These are phyloP conservation scores for Boleophthalmus pectinirostris DNA, from an alignment of 2,113 vertebrate genomes.

Conservation along the genomic window DNA sequence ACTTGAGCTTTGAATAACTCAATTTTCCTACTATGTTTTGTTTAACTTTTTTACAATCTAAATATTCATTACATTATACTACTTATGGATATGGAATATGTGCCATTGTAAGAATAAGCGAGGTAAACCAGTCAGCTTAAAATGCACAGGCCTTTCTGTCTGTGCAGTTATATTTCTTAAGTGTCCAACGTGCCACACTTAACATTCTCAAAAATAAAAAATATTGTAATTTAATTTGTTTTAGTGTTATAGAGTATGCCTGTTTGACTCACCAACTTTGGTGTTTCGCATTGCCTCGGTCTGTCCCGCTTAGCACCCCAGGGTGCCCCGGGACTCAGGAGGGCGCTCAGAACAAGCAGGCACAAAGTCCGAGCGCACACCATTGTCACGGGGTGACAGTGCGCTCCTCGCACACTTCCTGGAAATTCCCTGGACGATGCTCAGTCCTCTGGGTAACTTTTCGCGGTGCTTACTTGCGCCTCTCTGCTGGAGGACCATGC, in stretches of 20 bases:
- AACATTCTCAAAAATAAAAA: too few species aligned
- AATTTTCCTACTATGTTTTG: conserved; percentile 23
- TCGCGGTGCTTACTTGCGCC: conserved; percentile 69
- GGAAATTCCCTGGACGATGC: background rate
- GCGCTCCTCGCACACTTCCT: conserved; percentile 24
- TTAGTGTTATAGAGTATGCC: too few species aligned
- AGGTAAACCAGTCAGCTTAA: conserved; percentile 32
- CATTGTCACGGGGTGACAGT: conserved; percentile 66
- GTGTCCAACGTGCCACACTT: too few species aligned
- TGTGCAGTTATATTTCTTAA: conserved; percentile 47
- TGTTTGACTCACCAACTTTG: conserved; percentile 76
- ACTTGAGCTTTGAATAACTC: conserved; percentile 7
- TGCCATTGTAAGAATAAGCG: conserved; percentile 24
- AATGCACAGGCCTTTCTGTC: conserved; percentile 57
- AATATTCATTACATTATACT: conserved; percentile 5
- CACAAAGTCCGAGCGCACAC: conserved; percentile 68
- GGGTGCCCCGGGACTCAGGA: conserved; percentile 74
- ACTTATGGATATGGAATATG: conserved; percentile 36
- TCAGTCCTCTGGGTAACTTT: background rate
- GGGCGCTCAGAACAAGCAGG: conserved; percentile 75
- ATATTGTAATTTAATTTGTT: too few species aligned
- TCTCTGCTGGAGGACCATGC: conserved; percentile 62
- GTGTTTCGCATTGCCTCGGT: conserved; percentile 77
- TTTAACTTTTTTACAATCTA: background rate
- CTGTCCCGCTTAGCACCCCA: conserved; percentile 66